Conservation (phyloP, 2,113 vertebrate species). For the Callionymus lyra region DNA sequence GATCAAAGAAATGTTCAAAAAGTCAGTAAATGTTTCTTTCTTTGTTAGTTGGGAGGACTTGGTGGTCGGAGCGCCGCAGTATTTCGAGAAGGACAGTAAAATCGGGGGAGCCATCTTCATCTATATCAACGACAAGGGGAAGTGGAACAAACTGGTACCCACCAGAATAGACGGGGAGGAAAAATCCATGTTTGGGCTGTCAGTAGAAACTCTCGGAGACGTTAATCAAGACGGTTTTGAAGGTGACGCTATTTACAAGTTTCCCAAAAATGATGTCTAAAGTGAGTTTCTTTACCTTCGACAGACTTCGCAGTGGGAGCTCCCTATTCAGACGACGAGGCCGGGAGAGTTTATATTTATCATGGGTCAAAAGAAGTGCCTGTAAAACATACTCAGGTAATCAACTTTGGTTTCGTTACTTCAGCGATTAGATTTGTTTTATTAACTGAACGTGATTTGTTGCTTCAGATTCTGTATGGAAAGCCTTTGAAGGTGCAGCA, state of each 20-base stretch:
- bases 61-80: slow-evolving; percentile 91
- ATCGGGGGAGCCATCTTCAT: slow-evolving; percentile 87
- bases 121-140: slow-evolving; percentile 80
- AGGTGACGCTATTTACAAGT: slow-evolving; percentile 22
- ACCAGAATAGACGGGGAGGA: slow-evolving; percentile 74
- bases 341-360: slow-evolving; percentile 81
- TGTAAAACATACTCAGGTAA: slow-evolving; percentile 71
- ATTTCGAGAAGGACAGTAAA: slow-evolving; percentile 78
- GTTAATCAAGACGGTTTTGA: slow-evolving; percentile 49
- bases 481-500: slow-evolving; percentile 36
- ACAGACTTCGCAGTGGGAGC: slow-evolving; percentile 91
- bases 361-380: slow-evolving; percentile 73
- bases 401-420: background rate
- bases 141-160: slow-evolving; percentile 71
- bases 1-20: too few species aligned
- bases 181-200: slow-evolving; percentile 92
- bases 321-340: slow-evolving; percentile 70
- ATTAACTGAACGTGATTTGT: background rate
- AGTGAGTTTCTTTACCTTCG: slow-evolving; percentile 3
- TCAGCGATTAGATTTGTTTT: too few species aligned
- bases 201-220: slow-evolving; percentile 79
- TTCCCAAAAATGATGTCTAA: background rate
- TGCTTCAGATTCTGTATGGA: slow-evolving; percentile 71
- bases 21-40: background rate
- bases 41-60: slow-evolving; percentile 86